These are phyloP conservation scores for Neotoma lepida DNA, from an alignment of 2,113 vertebrate genomes.

Conservation along the genomic window DNA sequence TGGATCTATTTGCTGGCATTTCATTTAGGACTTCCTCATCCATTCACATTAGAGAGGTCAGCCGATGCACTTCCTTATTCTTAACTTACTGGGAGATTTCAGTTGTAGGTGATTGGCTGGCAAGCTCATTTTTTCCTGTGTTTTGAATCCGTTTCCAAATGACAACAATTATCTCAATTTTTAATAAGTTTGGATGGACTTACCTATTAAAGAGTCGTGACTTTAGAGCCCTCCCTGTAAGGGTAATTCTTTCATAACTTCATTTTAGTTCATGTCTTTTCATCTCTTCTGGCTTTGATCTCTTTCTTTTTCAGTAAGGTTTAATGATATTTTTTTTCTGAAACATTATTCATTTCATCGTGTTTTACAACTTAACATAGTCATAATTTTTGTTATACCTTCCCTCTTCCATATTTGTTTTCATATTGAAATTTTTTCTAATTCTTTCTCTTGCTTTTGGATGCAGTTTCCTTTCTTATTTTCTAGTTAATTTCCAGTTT, in stretches of 20 bases:
- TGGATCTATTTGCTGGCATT: slow-evolving; percentile 36
- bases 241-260: slow-evolving; percentile 37
- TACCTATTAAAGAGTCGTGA: background rate
- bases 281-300: background rate
- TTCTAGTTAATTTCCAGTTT: slow-evolving; percentile 49
- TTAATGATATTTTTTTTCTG: slow-evolving; percentile 13
- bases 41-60: slow-evolving; percentile 19
- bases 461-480: slow-evolving; percentile 7
- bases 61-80: background rate
- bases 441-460: slow-evolving; percentile 18
- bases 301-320: background rate
- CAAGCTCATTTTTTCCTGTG: slow-evolving; percentile 14
- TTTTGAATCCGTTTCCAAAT: slow-evolving; percentile 34
- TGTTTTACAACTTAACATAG: background rate
- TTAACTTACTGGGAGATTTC: slow-evolving; percentile 41
- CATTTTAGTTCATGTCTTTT: background rate
- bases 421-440: slow-evolving; percentile 13
- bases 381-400: background rate
- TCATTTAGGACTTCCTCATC: slow-evolving; percentile 10
- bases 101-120: background rate
- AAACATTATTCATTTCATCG: background rate
- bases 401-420: background rate
- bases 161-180: background rate
- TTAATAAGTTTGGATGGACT: slow-evolving; percentile 43
- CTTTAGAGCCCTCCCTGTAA: background rate